Base-by-base conservation (phyloP, 2,797 vertebrate genomes). In the Semaprochilodus insignis region DNA sequence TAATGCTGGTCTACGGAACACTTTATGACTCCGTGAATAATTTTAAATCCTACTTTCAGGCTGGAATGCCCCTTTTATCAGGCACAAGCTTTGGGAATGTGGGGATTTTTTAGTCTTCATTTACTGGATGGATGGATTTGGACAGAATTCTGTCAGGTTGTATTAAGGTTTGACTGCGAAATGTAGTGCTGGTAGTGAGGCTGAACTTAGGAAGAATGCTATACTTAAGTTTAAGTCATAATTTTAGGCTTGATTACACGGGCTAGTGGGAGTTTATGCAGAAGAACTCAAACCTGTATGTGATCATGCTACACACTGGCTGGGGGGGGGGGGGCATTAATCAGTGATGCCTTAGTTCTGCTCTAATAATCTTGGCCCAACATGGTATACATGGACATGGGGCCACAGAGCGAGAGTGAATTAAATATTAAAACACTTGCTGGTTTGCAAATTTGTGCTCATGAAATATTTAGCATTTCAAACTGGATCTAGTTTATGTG, bases 381-480 rank as follows among this genome's bases (percentile, higher is more conserved):
- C 57, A 67, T 62, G 25, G 51, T 66, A 52, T 60, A 52, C 80
- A 83, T 74, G 81, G 85, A 80, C 78, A 60, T 27, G 7, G 17
- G 54, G 77, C 21, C n/a, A 31, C 73, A 79, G 66, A 14, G 67
- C 66, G 67, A 48, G 34, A 75, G 34, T 6, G 19, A 54, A 88
- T 88, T 31, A 83, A 86, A 83, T 83, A 85, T 83, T 86, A 67
- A 85, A 78, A 21, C 63, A 13, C 23, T 16, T 23, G 55, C 31
- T 78, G 77, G 80, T 78, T 78, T 72, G 84, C 63, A 78, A 63
- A 83, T 85, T 85, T 85, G 82, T 72, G 66, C 71, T 80, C 60
- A 82, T 87, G 52, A 83, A 87, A 81, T 85, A 85, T 87, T 85
- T 62, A 84, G 72, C 74, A 62, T 59, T 25, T 74, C 73, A 62